Percentiles rank a stretch among this genome's conserved stretches.
Evolutionary conservation across 1,140 invertebrate genomes (phyloP).

Genomic region (Eciton burchellii): DNA sequence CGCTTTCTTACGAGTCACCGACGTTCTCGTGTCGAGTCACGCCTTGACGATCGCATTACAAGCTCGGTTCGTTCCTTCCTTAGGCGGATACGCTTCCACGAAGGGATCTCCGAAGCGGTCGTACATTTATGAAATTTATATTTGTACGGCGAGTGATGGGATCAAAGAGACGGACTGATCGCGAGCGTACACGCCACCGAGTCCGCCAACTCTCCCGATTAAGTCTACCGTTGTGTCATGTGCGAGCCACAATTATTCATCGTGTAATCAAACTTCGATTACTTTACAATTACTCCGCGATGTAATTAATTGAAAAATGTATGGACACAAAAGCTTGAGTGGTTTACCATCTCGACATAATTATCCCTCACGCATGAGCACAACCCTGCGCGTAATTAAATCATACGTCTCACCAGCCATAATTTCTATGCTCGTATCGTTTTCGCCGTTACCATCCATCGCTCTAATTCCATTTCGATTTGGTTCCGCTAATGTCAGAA

Average conservation of each 20-base stretch:
- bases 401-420: conserved; percentile 76
- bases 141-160: no score
- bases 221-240: background rate
- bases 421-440: conserved; percentile 79
- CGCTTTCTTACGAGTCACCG: conserved; percentile 66
- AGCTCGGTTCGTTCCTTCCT: conserved; percentile 74
- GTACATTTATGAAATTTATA: conserved; percentile 1
- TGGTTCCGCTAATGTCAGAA: conserved; percentile 39
- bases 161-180: background rate
- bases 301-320: background rate
- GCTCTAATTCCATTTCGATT: conserved; percentile 78
- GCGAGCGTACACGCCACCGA: background rate
- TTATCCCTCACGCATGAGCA: conserved; percentile 11
- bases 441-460: conserved; percentile 70
- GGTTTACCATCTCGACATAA: background rate
- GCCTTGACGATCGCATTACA: conserved; percentile 75
- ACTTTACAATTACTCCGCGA: background rate
- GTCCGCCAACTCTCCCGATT: background rate
- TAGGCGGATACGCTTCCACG: conserved; percentile 6
- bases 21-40: conserved; percentile 69
- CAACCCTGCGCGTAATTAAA: conserved; percentile 76
- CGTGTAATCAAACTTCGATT: background rate
- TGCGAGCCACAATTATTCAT: background rate
- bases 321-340: background rate
- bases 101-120: background rate